These are phyloP conservation scores for Podotricha telesiphe DNA, from an alignment of 2,888 invertebrate species.

Conservation along the genomic window DNA sequence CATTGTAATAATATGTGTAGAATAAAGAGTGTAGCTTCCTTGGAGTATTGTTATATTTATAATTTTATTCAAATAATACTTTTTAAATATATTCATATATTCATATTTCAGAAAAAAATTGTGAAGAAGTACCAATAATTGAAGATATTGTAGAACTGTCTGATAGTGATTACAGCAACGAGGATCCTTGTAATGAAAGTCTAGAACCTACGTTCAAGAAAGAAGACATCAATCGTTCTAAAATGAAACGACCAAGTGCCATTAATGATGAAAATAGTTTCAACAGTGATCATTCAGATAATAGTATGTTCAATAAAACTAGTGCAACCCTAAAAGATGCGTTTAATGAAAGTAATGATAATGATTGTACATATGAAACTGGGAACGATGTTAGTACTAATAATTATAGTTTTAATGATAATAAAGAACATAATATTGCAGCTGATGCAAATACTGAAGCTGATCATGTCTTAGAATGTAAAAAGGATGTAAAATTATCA, in stretches of 20 bases:
- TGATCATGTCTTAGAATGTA: background rate
- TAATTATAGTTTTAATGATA: background rate
- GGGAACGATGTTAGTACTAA: conserved; percentile 16
- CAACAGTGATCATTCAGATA: conserved; percentile 46
- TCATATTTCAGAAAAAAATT: conserved; percentile 59
- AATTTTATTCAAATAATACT: too few species aligned
- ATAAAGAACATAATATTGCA: background rate
- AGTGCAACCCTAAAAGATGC: conserved; percentile 51
- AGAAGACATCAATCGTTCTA: conserved; percentile 59
- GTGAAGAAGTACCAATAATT: conserved; percentile 48
- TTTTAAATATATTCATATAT: background rate
- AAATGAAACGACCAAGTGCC: conserved; percentile 48
- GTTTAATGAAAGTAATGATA: conserved; percentile 48
- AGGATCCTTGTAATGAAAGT: conserved; percentile 62
- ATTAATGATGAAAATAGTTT: conserved; percentile 33
- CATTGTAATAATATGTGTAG: too few species aligned
- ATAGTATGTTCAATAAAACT: conserved; percentile 52
- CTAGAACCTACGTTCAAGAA: conserved; percentile 68
- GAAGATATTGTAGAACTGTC: conserved; percentile 54
- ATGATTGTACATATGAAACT: conserved; percentile 39
- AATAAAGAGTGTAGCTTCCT: too few species aligned
- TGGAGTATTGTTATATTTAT: too few species aligned
- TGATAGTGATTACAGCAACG: conserved; percentile 59
- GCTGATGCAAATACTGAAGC: background rate
- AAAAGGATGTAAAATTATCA: conserved; percentile 9